A percentile compares a stretch with the other conserved stretches of the same genome.
Evolutionary conservation across 2,888 invertebrate species (phyloP).

Genomic region (Dynastes hyllus): DNA sequence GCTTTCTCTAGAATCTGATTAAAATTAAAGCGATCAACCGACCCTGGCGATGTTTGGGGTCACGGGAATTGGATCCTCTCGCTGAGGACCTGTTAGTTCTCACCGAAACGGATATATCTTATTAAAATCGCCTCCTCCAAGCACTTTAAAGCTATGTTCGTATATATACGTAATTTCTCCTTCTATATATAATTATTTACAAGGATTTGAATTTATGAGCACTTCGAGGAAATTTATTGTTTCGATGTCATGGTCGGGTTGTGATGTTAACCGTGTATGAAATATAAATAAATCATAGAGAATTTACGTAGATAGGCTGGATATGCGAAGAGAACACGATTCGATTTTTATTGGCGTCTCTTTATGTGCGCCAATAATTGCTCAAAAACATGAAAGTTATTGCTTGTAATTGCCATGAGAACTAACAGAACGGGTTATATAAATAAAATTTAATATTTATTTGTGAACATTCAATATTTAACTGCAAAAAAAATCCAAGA

Average conservation of each 20-base stretch:
- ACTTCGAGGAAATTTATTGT: constrained; percentile 36
- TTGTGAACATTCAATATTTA: too few species aligned
- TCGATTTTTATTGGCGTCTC: too few species aligned
- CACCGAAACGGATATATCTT: constrained; percentile 46
- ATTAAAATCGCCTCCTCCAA: constrained; percentile 37
- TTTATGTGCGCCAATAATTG: too few species aligned
- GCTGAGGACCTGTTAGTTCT: constrained; percentile 34
- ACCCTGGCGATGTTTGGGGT: constrained; percentile 40
- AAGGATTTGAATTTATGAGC: constrained; percentile 34
- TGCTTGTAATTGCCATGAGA: too few species aligned
- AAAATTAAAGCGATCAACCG: constrained; percentile 52
- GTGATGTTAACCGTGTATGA: constrained; percentile 21
- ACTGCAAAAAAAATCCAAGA: too few species aligned
- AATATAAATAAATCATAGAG: constrained; percentile 19
- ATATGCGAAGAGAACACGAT: too few species aligned
- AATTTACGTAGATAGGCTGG: background rate
- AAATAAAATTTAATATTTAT: too few species aligned
- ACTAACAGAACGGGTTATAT: too few species aligned
- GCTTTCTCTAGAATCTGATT: constrained; percentile 47
- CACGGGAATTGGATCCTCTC: constrained; percentile 41
- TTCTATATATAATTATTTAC: constrained; percentile 42
- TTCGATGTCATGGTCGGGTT: constrained; percentile 21
- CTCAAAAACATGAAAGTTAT: too few species aligned
- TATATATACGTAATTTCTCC: constrained; percentile 18
- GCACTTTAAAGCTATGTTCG: background rate